phyloP scores from a whole-genome alignment of 1,140 invertebrate species.

The Drosophila kepulauana region DNA sequence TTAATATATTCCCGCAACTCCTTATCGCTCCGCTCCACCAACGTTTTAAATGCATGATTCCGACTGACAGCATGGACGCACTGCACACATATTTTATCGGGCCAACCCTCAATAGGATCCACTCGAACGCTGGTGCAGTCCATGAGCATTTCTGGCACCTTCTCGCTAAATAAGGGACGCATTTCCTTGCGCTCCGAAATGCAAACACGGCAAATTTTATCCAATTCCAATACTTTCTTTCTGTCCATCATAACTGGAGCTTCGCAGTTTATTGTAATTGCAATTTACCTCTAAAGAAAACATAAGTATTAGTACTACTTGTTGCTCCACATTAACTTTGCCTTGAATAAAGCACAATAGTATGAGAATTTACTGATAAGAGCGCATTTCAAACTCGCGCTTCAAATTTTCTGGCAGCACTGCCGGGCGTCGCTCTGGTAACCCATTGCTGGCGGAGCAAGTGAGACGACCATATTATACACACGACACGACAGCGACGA shows the following conservation, averaged over 20 bases:
- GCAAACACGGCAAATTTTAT: slow-evolving; percentile 88
- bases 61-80: slow-evolving; percentile 87
- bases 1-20: slow-evolving; percentile 85
- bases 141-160: slow-evolving; percentile 88
- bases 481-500: slow-evolving; percentile 44
- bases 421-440: slow-evolving; percentile 27
- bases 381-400: slow-evolving; percentile 18
- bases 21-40: slow-evolving; percentile 86
- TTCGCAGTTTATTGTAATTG: slow-evolving; percentile 2
- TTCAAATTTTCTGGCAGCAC: slow-evolving; percentile 33
- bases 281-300: slow-evolving; percentile 14
- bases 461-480: slow-evolving; percentile 56
- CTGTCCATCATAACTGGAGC: slow-evolving; percentile 68
- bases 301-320: slow-evolving; percentile 14
- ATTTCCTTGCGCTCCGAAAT: slow-evolving; percentile 87
- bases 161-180: slow-evolving; percentile 87
- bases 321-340: background rate
- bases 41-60: slow-evolving; percentile 87
- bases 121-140: slow-evolving; percentile 87
- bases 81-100: slow-evolving; percentile 87
- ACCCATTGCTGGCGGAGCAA: slow-evolving; percentile 25
- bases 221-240: slow-evolving; percentile 84
- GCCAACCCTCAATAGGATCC: slow-evolving; percentile 86
- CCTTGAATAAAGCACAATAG: slow-evolving; percentile 6
- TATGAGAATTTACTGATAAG: slow-evolving; percentile 47